A percentile compares a stretch with the other conserved stretches of the same genome.
Evolutionary conservation across 2,888 invertebrate genomes (phyloP).

Genomic region (Noctua janthe): DNA sequence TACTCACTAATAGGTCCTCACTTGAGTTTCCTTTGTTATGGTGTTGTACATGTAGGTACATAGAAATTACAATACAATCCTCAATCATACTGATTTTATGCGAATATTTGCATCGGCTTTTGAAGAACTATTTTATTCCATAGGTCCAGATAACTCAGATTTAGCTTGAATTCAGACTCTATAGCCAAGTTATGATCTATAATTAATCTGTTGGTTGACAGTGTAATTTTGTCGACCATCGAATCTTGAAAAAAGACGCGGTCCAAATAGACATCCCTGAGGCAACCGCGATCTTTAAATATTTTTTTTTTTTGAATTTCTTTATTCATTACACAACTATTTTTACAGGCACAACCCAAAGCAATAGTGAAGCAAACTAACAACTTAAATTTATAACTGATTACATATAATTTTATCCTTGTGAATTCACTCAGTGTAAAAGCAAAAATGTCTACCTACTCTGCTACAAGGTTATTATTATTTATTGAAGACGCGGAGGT

Average conservation of each 20-base stretch:
- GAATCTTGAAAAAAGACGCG: not conserved
- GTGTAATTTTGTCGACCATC: not conserved
- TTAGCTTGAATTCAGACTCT: not conserved
- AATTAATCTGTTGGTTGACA: not conserved
- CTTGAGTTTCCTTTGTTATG: not conserved
- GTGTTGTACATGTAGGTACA: not conserved
- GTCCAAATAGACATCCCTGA: slow-evolving; percentile 26
- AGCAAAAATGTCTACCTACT: too few relatives aligned
- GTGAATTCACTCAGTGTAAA: too few relatives aligned
- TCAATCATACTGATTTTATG: not conserved
- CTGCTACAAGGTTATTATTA: too few relatives aligned
- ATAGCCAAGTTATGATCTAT: not conserved
- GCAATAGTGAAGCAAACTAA: too few relatives aligned
- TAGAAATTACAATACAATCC: slow-evolving; percentile 8
- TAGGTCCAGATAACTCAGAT: not conserved
- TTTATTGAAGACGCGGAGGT: not conserved
- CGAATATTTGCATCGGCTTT: not conserved
- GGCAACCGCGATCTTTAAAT: not conserved
- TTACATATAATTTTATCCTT: too few relatives aligned
- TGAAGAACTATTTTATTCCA: not conserved
- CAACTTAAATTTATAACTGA: too few relatives aligned
- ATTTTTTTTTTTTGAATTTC: not conserved
- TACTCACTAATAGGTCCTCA: not conserved
- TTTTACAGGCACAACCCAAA: too few relatives aligned
- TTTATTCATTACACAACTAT: too few relatives aligned